Conservation (phyloP, 2,797 vertebrate genomes). For the Cheirogaleus major region DNA sequence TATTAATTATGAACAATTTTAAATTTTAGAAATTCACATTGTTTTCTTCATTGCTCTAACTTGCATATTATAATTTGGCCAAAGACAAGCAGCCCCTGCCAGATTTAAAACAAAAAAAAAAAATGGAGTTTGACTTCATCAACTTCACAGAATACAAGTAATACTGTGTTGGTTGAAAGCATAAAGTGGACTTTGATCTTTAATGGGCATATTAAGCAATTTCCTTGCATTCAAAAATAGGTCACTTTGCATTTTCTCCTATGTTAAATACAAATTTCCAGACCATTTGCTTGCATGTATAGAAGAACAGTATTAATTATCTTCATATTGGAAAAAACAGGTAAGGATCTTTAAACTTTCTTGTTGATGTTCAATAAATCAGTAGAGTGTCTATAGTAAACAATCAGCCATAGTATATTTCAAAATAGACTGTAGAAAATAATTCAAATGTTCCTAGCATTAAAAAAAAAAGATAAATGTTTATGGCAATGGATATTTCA, state of each 20-base stretch:
- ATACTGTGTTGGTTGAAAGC: not conserved
- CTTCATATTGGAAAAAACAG: conserved; percentile 29
- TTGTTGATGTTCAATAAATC: not conserved
- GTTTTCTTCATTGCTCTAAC: not conserved
- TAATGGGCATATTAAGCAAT: not conserved
- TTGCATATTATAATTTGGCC: not conserved
- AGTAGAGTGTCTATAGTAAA: not conserved
- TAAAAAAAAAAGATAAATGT: not conserved
- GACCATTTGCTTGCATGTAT: conserved; percentile 13
- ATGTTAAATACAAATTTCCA: conserved; percentile 47
- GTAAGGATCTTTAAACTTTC: conserved; percentile 56
- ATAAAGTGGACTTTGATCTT: not conserved
- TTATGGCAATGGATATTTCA: not conserved
- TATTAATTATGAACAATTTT: conserved; percentile 36
- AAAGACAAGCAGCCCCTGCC: not conserved
- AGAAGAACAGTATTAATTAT: not conserved
- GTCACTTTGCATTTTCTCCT: conserved; percentile 5
- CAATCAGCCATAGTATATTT: not conserved
- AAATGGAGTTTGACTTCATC: not conserved
- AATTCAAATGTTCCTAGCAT: not conserved
- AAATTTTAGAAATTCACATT: not conserved
- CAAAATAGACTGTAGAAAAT: not conserved
- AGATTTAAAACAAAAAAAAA: not conserved
- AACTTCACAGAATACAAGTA: not conserved
- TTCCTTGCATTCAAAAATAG: conserved; percentile 39